phyloP scores from a whole-genome alignment of 2,113 vertebrate species.

The Ivindomyrus marchei region DNA sequence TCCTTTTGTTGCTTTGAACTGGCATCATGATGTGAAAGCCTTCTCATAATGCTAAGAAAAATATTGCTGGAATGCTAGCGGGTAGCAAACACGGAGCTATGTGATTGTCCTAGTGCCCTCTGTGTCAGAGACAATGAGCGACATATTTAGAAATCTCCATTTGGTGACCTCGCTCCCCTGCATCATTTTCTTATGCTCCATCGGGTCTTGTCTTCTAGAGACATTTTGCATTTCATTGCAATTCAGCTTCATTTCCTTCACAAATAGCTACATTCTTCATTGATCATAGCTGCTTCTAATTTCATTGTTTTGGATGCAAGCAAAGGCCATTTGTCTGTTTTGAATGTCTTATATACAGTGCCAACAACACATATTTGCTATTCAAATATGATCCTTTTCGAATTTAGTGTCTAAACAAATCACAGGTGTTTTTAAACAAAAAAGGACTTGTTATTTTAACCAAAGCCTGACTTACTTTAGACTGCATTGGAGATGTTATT shows the following conservation, averaged over 20 bases:
- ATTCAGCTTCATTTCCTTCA: background rate
- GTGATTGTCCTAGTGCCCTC: background rate
- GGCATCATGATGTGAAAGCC: too few relatives aligned
- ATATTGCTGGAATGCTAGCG: background rate
- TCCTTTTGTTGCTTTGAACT: background rate
- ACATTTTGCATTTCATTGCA: constrained; percentile 17
- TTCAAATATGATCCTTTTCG: constrained; percentile 21
- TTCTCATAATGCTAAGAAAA: background rate
- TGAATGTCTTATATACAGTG: constrained; percentile 8
- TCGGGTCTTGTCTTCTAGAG: background rate
- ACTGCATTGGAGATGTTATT: background rate
- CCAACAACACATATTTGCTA: constrained; percentile 19
- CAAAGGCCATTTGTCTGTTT: constrained; percentile 10
- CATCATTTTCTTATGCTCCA: background rate
- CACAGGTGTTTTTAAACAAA: constrained; percentile 19
- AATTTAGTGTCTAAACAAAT: constrained; percentile 24
- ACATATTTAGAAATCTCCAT: background rate
- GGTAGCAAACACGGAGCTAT: background rate
- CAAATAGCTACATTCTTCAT: constrained; percentile 9
- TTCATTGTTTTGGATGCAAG: background rate
- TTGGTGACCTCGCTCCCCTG: background rate
- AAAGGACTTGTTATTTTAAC: constrained; percentile 10
- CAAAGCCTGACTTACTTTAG: background rate
- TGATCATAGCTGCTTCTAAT: constrained; percentile 9
- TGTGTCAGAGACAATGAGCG: background rate